Conservation (phyloP, 2,797 vertebrate genomes). For the Poecilia velifera region DNA sequence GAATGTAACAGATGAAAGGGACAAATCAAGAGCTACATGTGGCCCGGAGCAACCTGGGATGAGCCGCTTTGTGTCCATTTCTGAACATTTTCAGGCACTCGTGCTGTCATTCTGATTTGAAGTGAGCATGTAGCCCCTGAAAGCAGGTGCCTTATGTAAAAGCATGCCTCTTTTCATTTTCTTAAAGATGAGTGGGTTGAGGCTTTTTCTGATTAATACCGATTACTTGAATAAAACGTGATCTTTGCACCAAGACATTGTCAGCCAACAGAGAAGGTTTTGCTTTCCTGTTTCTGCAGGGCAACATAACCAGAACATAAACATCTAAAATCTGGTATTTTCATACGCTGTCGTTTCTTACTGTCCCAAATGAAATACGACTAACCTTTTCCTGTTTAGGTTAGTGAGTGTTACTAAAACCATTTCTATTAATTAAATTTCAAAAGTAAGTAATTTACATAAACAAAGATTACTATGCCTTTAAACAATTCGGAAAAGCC, state of each 20-base stretch:
- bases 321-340: not conserved
- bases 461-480: not conserved
- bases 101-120: not conserved
- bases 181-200: not conserved
- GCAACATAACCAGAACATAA: not conserved
- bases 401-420: not conserved
- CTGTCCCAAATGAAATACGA: not conserved
- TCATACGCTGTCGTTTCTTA: not conserved
- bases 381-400: not conserved
- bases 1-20: not conserved
- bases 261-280: not conserved
- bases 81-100: not conserved
- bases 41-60: not conserved
- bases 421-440: not conserved
- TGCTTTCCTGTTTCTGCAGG: not conserved
- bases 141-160: not conserved
- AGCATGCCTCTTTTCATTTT: not conserved
- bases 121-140: constrained; percentile 3
- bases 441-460: not conserved
- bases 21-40: not conserved
- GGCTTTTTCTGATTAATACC: not conserved
- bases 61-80: not conserved
- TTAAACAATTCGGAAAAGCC: not conserved
- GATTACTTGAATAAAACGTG: not conserved
- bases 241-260: not conserved